These are phyloP conservation scores for Synodontis membranacea DNA, from an alignment of 2,113 vertebrate genomes.

Conservation along the genomic window DNA sequence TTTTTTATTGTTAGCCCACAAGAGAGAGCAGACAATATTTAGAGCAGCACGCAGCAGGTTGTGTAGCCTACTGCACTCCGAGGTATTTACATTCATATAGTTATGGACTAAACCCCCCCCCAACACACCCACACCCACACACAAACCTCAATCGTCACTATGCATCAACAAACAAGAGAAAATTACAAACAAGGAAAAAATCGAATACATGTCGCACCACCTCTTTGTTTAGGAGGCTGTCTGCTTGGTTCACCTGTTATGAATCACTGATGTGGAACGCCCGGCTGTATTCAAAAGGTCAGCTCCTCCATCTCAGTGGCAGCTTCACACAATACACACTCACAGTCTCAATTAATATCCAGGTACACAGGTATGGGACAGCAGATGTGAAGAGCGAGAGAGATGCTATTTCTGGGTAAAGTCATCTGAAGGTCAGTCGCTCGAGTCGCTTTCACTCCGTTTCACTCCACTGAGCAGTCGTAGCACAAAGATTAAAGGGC, in stretches of 20 bases:
- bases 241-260: slow-evolving; percentile 31
- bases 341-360: slow-evolving; percentile 20
- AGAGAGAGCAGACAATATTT: slow-evolving; percentile 35
- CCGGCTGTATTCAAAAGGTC: slow-evolving; percentile 81
- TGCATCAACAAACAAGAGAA: slow-evolving; percentile 17
- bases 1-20: neutral
- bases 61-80: neutral
- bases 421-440: slow-evolving; percentile 28
- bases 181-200: neutral
- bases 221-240: slow-evolving; percentile 7
- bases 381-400: slow-evolving; percentile 4
- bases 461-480: neutral
- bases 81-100: slow-evolving; percentile 23
- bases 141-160: slow-evolving; percentile 33
- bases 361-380: slow-evolving; percentile 18
- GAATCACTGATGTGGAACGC: slow-evolving; percentile 36
- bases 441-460: neutral
- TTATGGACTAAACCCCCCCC: neutral
- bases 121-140: too few relatives aligned
- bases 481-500: too few relatives aligned
- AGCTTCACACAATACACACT: slow-evolving; percentile 24
- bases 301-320: slow-evolving; percentile 74
- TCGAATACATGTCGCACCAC: neutral
- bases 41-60: slow-evolving; percentile 24
- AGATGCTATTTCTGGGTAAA: neutral